Evolutionary conservation across 2,797 vertebrate genomes (phyloP).

Genomic region (Chaetodon trifasciatus): DNA sequence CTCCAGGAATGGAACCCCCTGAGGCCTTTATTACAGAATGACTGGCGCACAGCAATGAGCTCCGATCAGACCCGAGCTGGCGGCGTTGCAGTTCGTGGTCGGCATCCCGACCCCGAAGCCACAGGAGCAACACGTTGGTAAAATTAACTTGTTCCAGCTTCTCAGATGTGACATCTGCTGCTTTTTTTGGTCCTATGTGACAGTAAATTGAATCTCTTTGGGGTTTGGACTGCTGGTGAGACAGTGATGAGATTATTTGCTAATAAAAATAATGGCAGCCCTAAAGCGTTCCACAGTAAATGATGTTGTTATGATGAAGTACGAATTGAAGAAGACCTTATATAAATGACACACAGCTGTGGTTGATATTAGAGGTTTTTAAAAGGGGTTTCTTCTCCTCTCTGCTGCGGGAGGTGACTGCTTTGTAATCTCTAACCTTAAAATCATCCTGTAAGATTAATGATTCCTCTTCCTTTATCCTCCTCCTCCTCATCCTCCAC

Average conservation of each 20-base stretch:
- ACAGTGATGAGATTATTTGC: neutral
- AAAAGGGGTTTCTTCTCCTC: neutral
- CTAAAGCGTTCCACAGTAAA: neutral
- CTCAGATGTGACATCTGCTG: neutral
- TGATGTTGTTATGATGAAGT: neutral
- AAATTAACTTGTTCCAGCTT: neutral
- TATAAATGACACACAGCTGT: neutral
- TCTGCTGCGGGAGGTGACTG: neutral
- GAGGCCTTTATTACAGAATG: neutral
- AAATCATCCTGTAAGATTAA: neutral
- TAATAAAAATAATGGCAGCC: neutral
- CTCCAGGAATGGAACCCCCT: no score
- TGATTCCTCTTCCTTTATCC: neutral
- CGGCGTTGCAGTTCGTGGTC: neutral
- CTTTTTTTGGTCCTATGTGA: neutral
- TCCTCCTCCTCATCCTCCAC: neutral
- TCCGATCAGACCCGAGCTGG: neutral
- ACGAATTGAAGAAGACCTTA: neutral
- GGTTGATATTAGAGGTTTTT: neutral
- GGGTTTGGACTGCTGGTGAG: neutral
- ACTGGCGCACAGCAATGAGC: no score
- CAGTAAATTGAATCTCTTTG: neutral
- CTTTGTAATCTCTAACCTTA: neutral
- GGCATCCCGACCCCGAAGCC: neutral
- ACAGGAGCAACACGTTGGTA: neutral